phyloP scores from a whole-genome alignment of 2,888 invertebrate species.

The Salticus scenicus region DNA sequence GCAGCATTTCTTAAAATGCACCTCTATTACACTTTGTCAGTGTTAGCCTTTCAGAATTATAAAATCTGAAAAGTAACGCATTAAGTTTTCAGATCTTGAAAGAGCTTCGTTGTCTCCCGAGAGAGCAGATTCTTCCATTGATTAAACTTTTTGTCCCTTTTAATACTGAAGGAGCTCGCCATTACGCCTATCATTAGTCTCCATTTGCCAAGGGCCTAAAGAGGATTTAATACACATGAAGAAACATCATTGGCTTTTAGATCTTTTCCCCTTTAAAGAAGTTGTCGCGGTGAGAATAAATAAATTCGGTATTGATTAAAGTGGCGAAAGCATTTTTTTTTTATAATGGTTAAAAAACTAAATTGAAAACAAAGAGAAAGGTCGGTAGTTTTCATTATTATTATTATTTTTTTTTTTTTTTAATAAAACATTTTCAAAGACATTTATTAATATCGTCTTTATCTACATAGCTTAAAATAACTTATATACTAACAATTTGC shows the following conservation, averaged over 20 bases:
- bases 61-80: not conserved
- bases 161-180: not conserved
- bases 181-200: conserved; percentile 2
- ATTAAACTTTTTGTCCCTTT: not conserved
- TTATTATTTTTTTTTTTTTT: too few species aligned
- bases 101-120: not conserved
- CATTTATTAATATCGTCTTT: too few species aligned
- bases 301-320: not conserved
- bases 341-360: not conserved
- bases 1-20: too few species aligned
- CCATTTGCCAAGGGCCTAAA: not conserved
- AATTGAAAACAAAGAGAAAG: not conserved
- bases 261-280: not conserved
- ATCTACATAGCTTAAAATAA: too few species aligned
- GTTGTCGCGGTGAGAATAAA: not conserved
- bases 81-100: not conserved
- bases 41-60: too few species aligned
- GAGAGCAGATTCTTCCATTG: not conserved
- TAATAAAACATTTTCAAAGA: too few species aligned
- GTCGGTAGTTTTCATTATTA: too few species aligned
- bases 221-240: conserved; percentile 2
- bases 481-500: too few species aligned
- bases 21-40: too few species aligned
- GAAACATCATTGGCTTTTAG: conserved; percentile 6
- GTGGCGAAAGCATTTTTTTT: not conserved